These are phyloP conservation scores for Drosophila pseudotakahashii DNA, from an alignment of 2,888 invertebrate species.

Conservation along the genomic window DNA sequence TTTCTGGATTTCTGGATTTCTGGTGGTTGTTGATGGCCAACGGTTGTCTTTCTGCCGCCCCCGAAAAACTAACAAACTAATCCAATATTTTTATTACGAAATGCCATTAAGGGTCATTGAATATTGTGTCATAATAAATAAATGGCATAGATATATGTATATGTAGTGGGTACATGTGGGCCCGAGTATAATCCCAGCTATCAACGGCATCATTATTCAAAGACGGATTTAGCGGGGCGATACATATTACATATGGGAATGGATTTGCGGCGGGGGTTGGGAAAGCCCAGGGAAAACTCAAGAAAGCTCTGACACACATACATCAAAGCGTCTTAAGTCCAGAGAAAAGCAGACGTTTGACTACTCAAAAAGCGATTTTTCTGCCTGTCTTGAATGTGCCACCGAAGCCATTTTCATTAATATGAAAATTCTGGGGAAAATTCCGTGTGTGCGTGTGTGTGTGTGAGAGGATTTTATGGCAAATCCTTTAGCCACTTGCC, in stretches of 20 bases:
- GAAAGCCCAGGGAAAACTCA: neutral
- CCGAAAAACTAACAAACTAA: slow-evolving; percentile 76
- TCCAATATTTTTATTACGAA: slow-evolving; percentile 81
- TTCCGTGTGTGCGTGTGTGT: neutral
- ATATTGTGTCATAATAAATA: slow-evolving; percentile 79
- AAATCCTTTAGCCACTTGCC: slow-evolving; percentile 19
- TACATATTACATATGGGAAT: slow-evolving; percentile 36
- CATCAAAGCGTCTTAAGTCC: slow-evolving; percentile 70
- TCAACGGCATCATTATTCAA: slow-evolving; percentile 81
- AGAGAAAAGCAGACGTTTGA: slow-evolving; percentile 16
- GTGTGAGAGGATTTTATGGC: neutral
- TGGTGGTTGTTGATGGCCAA: slow-evolving; percentile 46
- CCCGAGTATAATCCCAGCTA: slow-evolving; percentile 69
- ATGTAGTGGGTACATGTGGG: slow-evolving; percentile 9
- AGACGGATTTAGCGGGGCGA: slow-evolving; percentile 71
- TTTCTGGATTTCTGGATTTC: slow-evolving; percentile 6
- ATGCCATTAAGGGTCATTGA: slow-evolving; percentile 81
- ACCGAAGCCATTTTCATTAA: slow-evolving; percentile 34
- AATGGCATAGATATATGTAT: slow-evolving; percentile 53
- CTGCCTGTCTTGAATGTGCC: slow-evolving; percentile 24
- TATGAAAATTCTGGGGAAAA: slow-evolving; percentile 2
- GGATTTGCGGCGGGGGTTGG: neutral
- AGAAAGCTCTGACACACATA: slow-evolving; percentile 54
- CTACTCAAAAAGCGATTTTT: slow-evolving; percentile 70
- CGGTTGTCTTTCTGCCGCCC: slow-evolving; percentile 27